Base-by-base conservation (phyloP, 2,888 invertebrate genomes). In the Heliconius charithonia region DNA sequence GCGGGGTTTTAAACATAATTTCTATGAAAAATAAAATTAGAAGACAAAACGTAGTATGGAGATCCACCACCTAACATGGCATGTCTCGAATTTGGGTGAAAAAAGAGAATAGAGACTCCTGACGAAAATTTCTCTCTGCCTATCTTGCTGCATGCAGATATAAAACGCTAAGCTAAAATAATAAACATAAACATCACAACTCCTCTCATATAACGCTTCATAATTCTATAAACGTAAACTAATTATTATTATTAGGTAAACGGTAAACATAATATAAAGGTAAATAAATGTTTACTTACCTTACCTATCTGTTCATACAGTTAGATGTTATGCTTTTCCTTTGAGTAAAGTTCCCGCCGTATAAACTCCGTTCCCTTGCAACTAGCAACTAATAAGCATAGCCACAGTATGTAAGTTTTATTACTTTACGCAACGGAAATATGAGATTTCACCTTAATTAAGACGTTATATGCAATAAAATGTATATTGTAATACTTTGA, bases 341-440 rank as follows among this genome's bases (percentile, higher is more conserved):
- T 72, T 72, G 72, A 72, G 72, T 59, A 59, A 72, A 72, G 72
- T 72, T 72, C 56, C 29, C 27, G 10, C 1, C 29, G 32, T 72
- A 59, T 29, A 32, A 56, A 72, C 59, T 72, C 59, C 71, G 71
- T 56, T 56, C 41, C n/a, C n/a, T 59, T 72, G 59, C 51, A 72
- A 72, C 56, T 59, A 16, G n/a, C 72, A 72, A 72, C 72, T 72
- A 72, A 72, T 72, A 72, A 72, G 72, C 72, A 32, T 32, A 29
- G 72, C 72, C 13, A n/a, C 56, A 4, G 72, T 56, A 72, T 72
- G 37, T 32, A 72, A 72, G 72, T 72, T 72, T 72, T 32, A 72
- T 72, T 72, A 72, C 72, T 72, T 72, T 59, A 59, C 72, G 72
- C 59, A 72, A 72, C 29, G 32, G 32, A 56, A 2, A 72, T 59